These are phyloP conservation scores for Orbicella faveolata DNA, from an alignment of 64 coral and sea anemone genomes.

Conservation along the genomic window DNA sequence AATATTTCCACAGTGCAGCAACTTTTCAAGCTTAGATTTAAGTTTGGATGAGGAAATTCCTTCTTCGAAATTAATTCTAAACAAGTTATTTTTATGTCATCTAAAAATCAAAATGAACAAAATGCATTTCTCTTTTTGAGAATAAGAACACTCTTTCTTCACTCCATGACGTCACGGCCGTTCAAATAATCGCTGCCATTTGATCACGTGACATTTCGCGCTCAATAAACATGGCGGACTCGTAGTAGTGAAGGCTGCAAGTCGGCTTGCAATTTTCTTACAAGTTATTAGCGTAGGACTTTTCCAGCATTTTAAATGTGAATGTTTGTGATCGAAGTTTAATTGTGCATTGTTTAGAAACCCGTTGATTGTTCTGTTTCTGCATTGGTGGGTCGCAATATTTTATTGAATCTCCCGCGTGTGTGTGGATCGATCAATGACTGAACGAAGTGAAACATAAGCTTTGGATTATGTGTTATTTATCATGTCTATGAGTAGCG, in stretches of 20 bases:
- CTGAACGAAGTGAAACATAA: constrained; percentile 33
- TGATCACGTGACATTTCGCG: constrained; percentile 75
- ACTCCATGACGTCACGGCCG: constrained; percentile 23
- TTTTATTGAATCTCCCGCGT: constrained; percentile 53
- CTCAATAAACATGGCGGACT: constrained; percentile 92
- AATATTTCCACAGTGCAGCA: neutral
- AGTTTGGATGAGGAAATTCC: neutral
- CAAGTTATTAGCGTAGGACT: neutral
- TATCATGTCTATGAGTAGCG: constrained; percentile 99
- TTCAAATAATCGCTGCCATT: constrained; percentile 17
- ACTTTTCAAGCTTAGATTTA: neutral
- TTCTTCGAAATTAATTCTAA: neutral
- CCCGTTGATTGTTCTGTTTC: constrained; percentile 18
- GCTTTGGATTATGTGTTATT: constrained; percentile 78
- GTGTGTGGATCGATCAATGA: constrained; percentile 16
- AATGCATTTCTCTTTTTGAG: neutral
- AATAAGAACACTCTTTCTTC: neutral
- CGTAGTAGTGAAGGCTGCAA: constrained; percentile 31
- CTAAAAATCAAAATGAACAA: neutral
- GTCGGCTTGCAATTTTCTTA: neutral
- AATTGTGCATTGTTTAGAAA: neutral
- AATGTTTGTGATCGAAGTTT: neutral
- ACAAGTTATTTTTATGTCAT: neutral
- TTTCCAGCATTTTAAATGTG: neutral
- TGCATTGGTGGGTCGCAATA: constrained; percentile 14